Evolutionary conservation across 2,888 invertebrate species (phyloP), one percentile per base, ranked within the genome.

Genomic region (Blastobasis adustella): DNA sequence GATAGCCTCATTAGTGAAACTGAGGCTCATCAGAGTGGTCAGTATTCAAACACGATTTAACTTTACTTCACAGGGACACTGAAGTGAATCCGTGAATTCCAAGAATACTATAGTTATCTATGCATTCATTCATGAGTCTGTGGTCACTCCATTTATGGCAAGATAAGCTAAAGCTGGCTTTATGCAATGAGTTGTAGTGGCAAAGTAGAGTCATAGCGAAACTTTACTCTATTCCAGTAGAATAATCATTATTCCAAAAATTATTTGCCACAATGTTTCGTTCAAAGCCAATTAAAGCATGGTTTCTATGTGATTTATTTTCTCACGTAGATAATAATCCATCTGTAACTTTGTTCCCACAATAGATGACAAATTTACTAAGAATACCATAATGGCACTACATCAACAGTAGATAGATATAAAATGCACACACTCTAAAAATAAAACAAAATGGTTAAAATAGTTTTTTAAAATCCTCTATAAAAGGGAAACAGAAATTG

Each of bases 181-280:
- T 63, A 62, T 70, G 70, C 78, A 73, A 73, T 78, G 71, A 60
- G 66, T 23, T 67, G 81, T 85, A 85, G 85, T 88, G 86, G 87
- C 86, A 85, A 84, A 81, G 83, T 86, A 83, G 85, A 84, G 80
- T 88, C 87, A 86, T 83, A 81, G 87, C 87, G 87, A 88, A 87
- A 88, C 87, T 74, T 88, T 88, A 87, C 86, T 86, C 86, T 71
- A 71, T 45, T 45, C n/a, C 39, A 47, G 10, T 10, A 10, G 6
- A 5, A 52, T 9, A 63, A 71, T 63, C 57, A 72, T 67, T 74
- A 73, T 76, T 62, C 67, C 63, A 70, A 67, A 70, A 73, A 72
- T 84, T 71, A 63, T 83, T 82, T 85, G 87, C 87, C 86, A 86
- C 85, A 76, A 64, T 71, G 54, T 76, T 82, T 79, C 66, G 71